Evolutionary conservation across 2,888 invertebrate species (phyloP), one percentile per base, ranked within the genome.

Genomic region (Xanthostigma xanthostigma): DNA sequence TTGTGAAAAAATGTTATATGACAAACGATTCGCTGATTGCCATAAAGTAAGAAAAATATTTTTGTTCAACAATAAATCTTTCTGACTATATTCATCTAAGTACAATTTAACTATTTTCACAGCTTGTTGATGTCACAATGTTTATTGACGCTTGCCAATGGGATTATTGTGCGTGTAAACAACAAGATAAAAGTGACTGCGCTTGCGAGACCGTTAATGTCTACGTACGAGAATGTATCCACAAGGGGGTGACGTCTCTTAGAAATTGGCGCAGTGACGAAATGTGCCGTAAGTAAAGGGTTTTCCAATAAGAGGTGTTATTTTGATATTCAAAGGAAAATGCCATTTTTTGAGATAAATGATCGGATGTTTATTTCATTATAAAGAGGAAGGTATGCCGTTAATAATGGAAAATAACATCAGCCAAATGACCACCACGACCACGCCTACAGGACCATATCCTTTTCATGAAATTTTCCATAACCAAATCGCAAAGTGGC

Each of bases 281-380:
- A 9, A 77, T 81, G 42, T 93, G 93, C 62, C 87, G 92, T 92
- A 71, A 82, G 87, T 78, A 53, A n/a, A n/a, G n/a, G n/a, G 41
- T 49, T 50, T n/a, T n/a, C n/a, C n/a, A n/a, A n/a, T n/a, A n/a
- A n/a, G n/a, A n/a, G n/a, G n/a, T n/a, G n/a, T n/a, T n/a, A n/a
- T n/a, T n/a, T n/a, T n/a, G n/a, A n/a, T n/a, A n/a, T n/a, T n/a
- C n/a, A n/a, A n/a, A n/a, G n/a, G n/a, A n/a, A n/a, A n/a, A n/a
- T n/a, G n/a, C n/a, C n/a, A n/a, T n/a, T n/a, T n/a, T n/a, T n/a
- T n/a, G n/a, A n/a, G n/a, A n/a, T n/a, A n/a, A n/a, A n/a, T n/a
- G n/a, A n/a, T n/a, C n/a, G n/a, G n/a, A n/a, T n/a, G n/a, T n/a
- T n/a, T n/a, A n/a, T n/a, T n/a, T n/a, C n/a, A n/a, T n/a, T n/a